Evolutionary conservation across 1,140 invertebrate genomes (phyloP), one percentile per base, ranked within the genome.

Genomic region (Hesperophylax magnus): DNA sequence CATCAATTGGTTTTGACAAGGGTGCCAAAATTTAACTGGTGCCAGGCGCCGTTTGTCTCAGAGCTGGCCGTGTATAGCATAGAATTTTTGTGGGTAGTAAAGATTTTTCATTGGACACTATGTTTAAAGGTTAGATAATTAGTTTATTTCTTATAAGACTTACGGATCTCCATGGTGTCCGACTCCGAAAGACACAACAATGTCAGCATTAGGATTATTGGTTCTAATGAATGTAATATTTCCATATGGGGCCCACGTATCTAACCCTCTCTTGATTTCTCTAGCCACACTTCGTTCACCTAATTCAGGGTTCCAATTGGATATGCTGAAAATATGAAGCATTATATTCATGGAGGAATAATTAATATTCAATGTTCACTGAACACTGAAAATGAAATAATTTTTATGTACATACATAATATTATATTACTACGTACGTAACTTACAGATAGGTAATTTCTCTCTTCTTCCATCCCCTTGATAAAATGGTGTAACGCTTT

Each of bases 121-220:
- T 14, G 11, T 47, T 14, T 14, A 14, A 14, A 39, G 34, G 34
- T 39, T 14, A 47, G 39, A 47, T 47, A 47, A 47, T 47, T 14
- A 47, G 11, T 14, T 47, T 14, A 47, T 47, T 47, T 47, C 39
- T 47, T 14, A 3, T 47, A 14, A 61, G 15, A 86, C 88, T 89
- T 85, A 93, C 93, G 87, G 86, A 86, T 95, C 94, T 9, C 93
- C 93, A 84, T 95, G 94, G 78, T 92, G 88, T 17, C 89, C 90
- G 56, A 87, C 87, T 31, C 89, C 91, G 87, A 95, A 95, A 0
- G 90, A 90, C 14, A 95, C 90, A 53, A 92, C 88, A 77, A 95
- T 95, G 86, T 95, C 93, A 0, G 93, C 93, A 39, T 86, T 83
- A 9, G 88, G 86, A 75, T 85, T 85, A 18, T 82, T 22, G 4